Evolutionary conservation across 1,140 invertebrate species (phyloP), one percentile per base, ranked within the genome.

Genomic region (Oedothorax gibbosus): DNA sequence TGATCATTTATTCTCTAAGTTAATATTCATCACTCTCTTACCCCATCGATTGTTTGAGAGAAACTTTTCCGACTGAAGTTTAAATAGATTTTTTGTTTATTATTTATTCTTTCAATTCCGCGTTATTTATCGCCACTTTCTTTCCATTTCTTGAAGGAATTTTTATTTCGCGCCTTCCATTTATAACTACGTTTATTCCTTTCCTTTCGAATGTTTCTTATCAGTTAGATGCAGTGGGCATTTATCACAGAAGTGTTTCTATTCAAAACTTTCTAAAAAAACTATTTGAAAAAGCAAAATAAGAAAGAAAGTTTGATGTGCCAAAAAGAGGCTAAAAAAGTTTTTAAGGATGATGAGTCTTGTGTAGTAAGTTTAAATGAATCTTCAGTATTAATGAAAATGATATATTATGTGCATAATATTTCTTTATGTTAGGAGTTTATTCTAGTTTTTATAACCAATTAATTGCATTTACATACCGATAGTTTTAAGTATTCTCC

Each of bases 181-280:
- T 75, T 75, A 35, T 75, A 75, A 75, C 54, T 9, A 57, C 18
- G 9, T 75, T 75, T 75, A 60, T 75, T 75, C 60, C 54, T 35
- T 75, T 75, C 60, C 54, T 21, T 75, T 75, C 72, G 49, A 75
- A 75, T 57, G 54, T 2, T 7, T 60, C 53, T 75, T 75, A 75
- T 75, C 72, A 60, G 10, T 75, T 60, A 15, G 53, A 21, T 57
- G 54, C 72, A 75, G 72, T 7, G 54, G 54, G 11, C 20, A 75
- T 57, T 75, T 60, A 60, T 75, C 72, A 75, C 18, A 20, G 12
- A 75, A 18, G 49, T 14, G 7, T 14, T 57, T 35, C 72, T 75
- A 57, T 75, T 75, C 53, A 75, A 21, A 75, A 60, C 20, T 75
- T 75, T 71, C 35, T 14, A 50, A 20, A 10, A 75, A 60, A 75